Conservation (phyloP, 2,888 invertebrate genomes). For the Phytoseiulus persimilis region DNA sequence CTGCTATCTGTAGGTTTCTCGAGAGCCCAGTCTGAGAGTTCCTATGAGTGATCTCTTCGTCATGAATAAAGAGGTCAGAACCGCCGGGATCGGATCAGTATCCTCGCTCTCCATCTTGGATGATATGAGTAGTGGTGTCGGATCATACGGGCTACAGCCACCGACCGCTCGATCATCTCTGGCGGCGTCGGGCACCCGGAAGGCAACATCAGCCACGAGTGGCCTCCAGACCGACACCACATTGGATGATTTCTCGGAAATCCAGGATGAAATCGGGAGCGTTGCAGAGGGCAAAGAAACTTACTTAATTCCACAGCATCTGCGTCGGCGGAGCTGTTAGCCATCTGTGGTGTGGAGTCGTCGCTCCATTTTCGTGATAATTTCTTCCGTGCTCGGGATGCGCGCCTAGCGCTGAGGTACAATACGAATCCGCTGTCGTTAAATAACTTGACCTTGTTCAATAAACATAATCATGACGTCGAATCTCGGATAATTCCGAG, state of each 20-base stretch:
- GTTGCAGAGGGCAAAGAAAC: not conserved
- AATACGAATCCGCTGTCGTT: too few species aligned
- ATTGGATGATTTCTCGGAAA: not conserved
- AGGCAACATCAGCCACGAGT: not conserved
- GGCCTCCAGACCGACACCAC: not conserved
- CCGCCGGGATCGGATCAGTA: not conserved
- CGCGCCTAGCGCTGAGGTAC: too few species aligned
- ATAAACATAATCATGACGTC: too few species aligned
- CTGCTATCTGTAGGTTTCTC: too few species aligned
- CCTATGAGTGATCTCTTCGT: too few species aligned
- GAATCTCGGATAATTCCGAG: too few species aligned
- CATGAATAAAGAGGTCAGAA: too few species aligned
- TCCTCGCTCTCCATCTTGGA: not conserved
- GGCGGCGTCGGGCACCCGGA: not conserved
- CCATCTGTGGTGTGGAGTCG: too few species aligned
- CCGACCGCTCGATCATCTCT: not conserved
- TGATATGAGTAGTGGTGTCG: not conserved
- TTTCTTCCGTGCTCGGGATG: not conserved
- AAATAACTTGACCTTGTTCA: too few species aligned
- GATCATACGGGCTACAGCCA: not conserved
- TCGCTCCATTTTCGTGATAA: not conserved
- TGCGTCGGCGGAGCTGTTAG: not conserved
- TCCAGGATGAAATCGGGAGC: not conserved
- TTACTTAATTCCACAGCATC: not conserved
- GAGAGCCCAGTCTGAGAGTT: too few species aligned